Base-by-base conservation (phyloP, 2,797 vertebrate genomes). In the Esox lucius region DNA sequence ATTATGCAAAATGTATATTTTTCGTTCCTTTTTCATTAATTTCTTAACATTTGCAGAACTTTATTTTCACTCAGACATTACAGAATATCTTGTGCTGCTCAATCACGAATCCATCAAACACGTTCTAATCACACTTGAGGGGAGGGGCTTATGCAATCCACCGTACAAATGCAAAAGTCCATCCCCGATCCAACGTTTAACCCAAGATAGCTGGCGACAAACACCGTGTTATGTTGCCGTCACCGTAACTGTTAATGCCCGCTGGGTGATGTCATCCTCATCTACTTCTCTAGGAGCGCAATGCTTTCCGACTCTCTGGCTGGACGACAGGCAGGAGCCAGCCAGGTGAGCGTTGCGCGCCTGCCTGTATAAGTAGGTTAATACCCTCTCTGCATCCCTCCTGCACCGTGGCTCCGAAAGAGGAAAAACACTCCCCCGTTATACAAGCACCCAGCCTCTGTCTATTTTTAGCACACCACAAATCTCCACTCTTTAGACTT, bases 391-490 rank as follows among this genome's bases (percentile, higher is more conserved):
- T 80, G 71, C 5, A 49, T 26, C 68, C 68, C 71, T 75, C 64
- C 35, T 72, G 24, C 65, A 71, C 26, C 53, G 73, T 67, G 68
- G 28, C 66, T 77, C 73, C 77, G 76, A 80, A 61, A 46, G 76
- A 78, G 80, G 79, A 77, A 71, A 83, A 80, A 80, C 78, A 75
- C 80, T 80, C 72, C 76, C 49, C 72, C 22, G 59, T 85, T 82
- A 84, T 78, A 84, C 59, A 75, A 83, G 76, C 72, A 26, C 73
- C 75, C 61, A 4, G 70, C 17, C 8, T 74, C 79, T 11, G n/a
- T 56, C 53, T 88, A 88, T 88, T 84, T 81, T 84, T 86, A 84
- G 83, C 79, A 65, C 80, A 78, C 75, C 80, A 81, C 81, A 85
- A 82, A 83, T 76, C 81, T 81, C 73, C 68, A 78, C 77, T 81